phyloP scores from a whole-genome alignment of 2,797 vertebrate species.

The Poecilia picta region DNA sequence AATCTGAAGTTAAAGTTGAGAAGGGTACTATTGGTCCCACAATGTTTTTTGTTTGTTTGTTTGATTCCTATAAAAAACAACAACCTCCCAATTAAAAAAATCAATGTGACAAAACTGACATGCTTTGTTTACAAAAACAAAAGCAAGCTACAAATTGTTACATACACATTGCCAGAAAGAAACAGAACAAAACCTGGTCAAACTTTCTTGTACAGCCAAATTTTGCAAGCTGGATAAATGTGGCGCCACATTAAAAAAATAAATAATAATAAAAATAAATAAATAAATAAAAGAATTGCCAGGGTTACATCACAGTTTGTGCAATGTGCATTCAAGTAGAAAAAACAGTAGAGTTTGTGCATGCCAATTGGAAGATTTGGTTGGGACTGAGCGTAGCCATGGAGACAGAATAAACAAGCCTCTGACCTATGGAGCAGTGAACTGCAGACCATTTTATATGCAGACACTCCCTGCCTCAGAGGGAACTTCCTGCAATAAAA shows the following conservation, averaged over 20 bases:
- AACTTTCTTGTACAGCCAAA: slow-evolving; percentile 77
- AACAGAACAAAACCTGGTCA: slow-evolving; percentile 74
- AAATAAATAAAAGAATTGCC: slow-evolving; percentile 45
- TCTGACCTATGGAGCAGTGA: slow-evolving; percentile 99
- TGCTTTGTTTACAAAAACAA: slow-evolving; percentile 85
- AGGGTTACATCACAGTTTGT: slow-evolving; percentile 78
- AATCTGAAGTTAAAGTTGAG: slow-evolving; percentile 82
- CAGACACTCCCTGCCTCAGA: slow-evolving; percentile 99
- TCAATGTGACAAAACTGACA: slow-evolving; percentile 81
- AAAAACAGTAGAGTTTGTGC: slow-evolving; percentile 78
- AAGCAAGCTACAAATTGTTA: slow-evolving; percentile 81
- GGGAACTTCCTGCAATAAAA: slow-evolving; percentile 99
- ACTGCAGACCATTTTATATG: slow-evolving; percentile 99
- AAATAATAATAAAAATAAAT: not conserved
- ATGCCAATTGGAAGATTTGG: slow-evolving; percentile 88
- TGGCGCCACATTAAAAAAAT: slow-evolving; percentile 66
- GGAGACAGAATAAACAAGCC: slow-evolving; percentile 99
- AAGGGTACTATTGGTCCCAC: slow-evolving; percentile 78
- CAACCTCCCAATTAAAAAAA: slow-evolving; percentile 71
- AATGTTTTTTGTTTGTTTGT: slow-evolving; percentile 41
- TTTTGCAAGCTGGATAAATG: slow-evolving; percentile 76
- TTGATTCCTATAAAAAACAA: slow-evolving; percentile 66
- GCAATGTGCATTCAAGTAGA: slow-evolving; percentile 83
- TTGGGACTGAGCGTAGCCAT: slow-evolving; percentile 99
- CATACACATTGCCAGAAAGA: slow-evolving; percentile 82